Conservation (phyloP, 1,140 invertebrate species). For the Condylostylus longicornis region DNA sequence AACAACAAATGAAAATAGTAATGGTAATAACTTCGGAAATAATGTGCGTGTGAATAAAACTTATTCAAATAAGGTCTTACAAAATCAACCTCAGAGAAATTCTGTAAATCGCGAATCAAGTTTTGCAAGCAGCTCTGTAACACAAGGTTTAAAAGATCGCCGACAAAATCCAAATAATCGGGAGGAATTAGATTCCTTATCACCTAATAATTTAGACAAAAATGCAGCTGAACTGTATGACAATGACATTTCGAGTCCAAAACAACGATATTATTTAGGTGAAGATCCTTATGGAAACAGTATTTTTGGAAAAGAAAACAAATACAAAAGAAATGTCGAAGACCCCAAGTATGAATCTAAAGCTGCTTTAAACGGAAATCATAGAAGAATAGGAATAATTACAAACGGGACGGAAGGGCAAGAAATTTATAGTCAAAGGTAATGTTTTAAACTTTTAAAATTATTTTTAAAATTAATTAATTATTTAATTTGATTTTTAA, state of each 20-base stretch:
- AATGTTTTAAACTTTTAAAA: background rate
- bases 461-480: background rate
- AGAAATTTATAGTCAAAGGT: slow-evolving; percentile 11
- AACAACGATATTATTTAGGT: slow-evolving; percentile 63
- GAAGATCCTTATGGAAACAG: slow-evolving; percentile 68
- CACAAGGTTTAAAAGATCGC: background rate
- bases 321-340: too few relatives aligned
- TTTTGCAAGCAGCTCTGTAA: slow-evolving; percentile 2
- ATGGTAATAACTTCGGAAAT: too few relatives aligned
- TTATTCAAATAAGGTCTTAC: too few relatives aligned
- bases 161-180: background rate
- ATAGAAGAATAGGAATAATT: slow-evolving; percentile 31
- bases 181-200: background rate
- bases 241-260: slow-evolving; percentile 33
- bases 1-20: too few relatives aligned
- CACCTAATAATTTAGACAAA: slow-evolving; percentile 5
- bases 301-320: slow-evolving; percentile 63
- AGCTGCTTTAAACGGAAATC: background rate
- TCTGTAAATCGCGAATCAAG: slow-evolving; percentile 4
- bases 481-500: background rate
- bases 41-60: too few relatives aligned
- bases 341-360: slow-evolving; percentile 41
- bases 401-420: slow-evolving; percentile 28
- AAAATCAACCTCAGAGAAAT: too few relatives aligned
- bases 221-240: slow-evolving; percentile 16